These are phyloP conservation scores for Littorina saxatilis DNA, from an alignment of 1,140 invertebrate species.

Conservation along the genomic window DNA sequence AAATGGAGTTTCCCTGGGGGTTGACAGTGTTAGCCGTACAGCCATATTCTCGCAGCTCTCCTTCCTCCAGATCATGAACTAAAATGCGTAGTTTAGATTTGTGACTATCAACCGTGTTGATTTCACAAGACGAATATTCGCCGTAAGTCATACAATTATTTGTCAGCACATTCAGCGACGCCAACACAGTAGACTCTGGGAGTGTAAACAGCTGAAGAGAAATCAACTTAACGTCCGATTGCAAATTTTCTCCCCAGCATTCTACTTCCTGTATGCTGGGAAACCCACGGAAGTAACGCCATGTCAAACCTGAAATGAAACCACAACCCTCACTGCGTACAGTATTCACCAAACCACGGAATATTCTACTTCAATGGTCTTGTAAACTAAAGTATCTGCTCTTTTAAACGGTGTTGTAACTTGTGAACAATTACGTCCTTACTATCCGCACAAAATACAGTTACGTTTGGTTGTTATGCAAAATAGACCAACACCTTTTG, in stretches of 20 bases:
- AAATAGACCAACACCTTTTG: too few species aligned
- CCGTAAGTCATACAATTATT: slow-evolving; percentile 5
- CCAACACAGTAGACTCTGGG: background rate
- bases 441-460: too few species aligned
- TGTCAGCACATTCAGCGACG: background rate
- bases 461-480: too few species aligned
- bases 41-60: background rate
- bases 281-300: background rate
- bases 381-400: too few species aligned
- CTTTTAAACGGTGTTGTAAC: too few species aligned
- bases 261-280: slow-evolving; percentile 29
- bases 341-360: too few species aligned
- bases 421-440: too few species aligned
- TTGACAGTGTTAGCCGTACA: slow-evolving; percentile 11
- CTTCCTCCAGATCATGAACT: slow-evolving; percentile 19
- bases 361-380: too few species aligned
- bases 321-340: too few species aligned
- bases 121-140: background rate
- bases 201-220: background rate
- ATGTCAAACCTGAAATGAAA: slow-evolving; percentile 2
- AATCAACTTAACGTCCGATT: background rate
- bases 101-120: background rate
- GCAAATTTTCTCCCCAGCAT: background rate
- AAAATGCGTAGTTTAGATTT: background rate
- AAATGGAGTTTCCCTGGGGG: background rate